phyloP scores from a whole-genome alignment of 2,888 invertebrate species.

The Helobdella robusta region DNA sequence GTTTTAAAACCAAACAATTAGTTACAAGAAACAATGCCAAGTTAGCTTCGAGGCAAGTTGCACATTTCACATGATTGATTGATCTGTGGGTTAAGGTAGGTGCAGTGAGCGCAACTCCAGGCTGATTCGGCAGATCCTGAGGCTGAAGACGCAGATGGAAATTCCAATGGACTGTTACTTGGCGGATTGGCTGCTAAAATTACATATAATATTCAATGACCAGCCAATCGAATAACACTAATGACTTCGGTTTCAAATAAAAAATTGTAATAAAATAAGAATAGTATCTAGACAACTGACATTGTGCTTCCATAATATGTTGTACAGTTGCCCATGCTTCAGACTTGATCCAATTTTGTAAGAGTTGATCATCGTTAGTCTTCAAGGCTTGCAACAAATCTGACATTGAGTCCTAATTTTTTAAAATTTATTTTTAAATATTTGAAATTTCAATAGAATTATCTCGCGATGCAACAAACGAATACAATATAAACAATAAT shows the following conservation, averaged over 20 bases:
- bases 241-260: no score
- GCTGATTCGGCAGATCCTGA: constrained; percentile 50
- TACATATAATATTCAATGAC: not conserved
- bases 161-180: constrained; percentile 38
- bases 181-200: not conserved
- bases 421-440: not conserved
- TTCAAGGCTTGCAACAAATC: constrained; percentile 69
- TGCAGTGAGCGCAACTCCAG: constrained; percentile 90
- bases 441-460: not conserved
- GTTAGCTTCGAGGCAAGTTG: constrained; percentile 60
- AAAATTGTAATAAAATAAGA: no score
- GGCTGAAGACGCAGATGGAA: constrained; percentile 40
- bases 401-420: constrained; percentile 60
- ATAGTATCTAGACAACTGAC: no score
- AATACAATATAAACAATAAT: not conserved
- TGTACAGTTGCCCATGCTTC: constrained; percentile 75
- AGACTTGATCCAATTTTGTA: constrained; percentile 64
- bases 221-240: no score
- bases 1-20: no score
- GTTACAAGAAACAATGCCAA: no score
- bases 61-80: constrained; percentile 80
- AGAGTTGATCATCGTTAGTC: constrained; percentile 61
- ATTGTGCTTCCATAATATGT: constrained; percentile 50
- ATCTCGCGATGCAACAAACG: not conserved
- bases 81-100: constrained; percentile 74